Base-by-base conservation (phyloP, 2,888 invertebrate genomes). In the Lymantria dispar region DNA sequence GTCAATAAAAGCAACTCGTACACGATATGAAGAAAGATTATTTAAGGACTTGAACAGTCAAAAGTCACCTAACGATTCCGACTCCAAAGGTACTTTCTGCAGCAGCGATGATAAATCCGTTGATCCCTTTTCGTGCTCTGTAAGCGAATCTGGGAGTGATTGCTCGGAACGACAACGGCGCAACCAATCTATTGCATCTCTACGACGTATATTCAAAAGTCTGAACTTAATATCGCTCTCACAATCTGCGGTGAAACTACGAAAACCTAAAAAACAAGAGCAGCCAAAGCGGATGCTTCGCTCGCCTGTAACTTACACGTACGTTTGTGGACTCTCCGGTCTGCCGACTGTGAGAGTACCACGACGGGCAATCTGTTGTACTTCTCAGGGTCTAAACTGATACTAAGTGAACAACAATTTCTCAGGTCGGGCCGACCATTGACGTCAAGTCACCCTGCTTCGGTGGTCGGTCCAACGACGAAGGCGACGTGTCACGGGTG, bases 311-410 rank as follows among this genome's bases (percentile, higher is more conserved):
- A 93, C 94, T 0, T 96, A 96, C 80, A 95, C 95, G 8, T 97
- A 96, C 80, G 94, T 96, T 1, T 94, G 94, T 60, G 96, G 96
- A 43, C 92, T 96, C 59, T 96, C 96, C 8, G 96, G 96, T 9
- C 85, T 96, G 49, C 96, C 96, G 8, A 96, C 96, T 0, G 96
- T 96, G 76, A 92, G 96, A 72, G 94, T 96, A 22, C 96, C 96
- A 0, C 92, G 94, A 56, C 93, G 85, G 63, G 70, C 82, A 43
- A 87, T 88, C 7, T 81, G 71, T 70, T 77, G 80, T 57, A 70
- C 77, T 31, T 75, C 87, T 10, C 64, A 72, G 63, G 88, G 90
- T 36, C 78, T 88, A 29, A 81, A 90, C 72, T 87, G 89, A 71
- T 89, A 89, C 81, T 22, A 22, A 22, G 22, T 22, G 22, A 22